Base-by-base conservation (phyloP, 2,888 invertebrate genomes). In the Dorcus hopei region DNA sequence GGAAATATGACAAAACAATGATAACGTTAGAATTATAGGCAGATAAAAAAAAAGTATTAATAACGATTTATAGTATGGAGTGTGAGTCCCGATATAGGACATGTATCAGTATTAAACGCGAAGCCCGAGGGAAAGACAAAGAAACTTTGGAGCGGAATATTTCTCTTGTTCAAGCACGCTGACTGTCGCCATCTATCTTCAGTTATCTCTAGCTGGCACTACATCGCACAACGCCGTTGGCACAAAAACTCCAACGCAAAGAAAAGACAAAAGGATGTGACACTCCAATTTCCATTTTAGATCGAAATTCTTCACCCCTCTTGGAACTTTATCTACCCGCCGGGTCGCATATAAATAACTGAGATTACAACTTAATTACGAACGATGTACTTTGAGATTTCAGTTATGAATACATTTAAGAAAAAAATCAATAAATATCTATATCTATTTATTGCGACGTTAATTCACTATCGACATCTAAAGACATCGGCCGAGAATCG, bases 221-320 rank as follows among this genome's bases (percentile, higher is more conserved):
- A 70, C 69, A 72, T 71, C 72, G 72, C 69, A 33, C 26, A 66
- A 67, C 70, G 73, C 74, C 72, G 68, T 72, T 64, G 67, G 72
- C 70, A 72, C 72, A 75, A 73, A 74, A 75, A 75, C 67, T 65
- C 58, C 58, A 58, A 60, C 57, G 63, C 64, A 65, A 67, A 69
- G 68, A 73, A 76, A 75, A 77, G 74, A 77, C 75, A 77, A 76
- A 72, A 77, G 74, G 75, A 77, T 73, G 76, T 76, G 77, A 78
- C 77, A 77, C 75, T 74, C 76, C 76, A 77, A 77, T 78, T 78
- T 77, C 77, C 77, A 77, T 77, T 77, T 74, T 72, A 74, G 75
- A 76, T 76, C 76, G 75, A 72, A 76, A 76, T 74, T 73, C 72
- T 70, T 67, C 68, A 56, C 66, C 68, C 70, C 67, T 58, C 61